These are phyloP conservation scores for Rapana venosa DNA, from an alignment of 2,888 invertebrate genomes.

Conservation along the genomic window DNA sequence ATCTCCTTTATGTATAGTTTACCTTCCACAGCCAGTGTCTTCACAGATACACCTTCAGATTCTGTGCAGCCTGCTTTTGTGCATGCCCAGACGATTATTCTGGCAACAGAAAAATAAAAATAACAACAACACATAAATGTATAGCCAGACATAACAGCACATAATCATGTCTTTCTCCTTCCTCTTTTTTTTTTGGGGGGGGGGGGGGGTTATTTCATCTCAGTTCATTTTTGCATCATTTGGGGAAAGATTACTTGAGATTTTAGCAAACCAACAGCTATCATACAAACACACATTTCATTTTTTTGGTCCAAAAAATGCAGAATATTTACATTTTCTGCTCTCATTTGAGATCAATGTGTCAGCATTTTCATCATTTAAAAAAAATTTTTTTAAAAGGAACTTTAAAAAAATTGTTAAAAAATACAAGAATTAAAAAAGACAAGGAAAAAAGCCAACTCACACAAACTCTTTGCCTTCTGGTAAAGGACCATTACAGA, in stretches of 20 bases:
- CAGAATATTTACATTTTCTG: too few species aligned
- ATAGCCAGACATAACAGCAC: background rate
- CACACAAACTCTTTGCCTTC: background rate
- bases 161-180: background rate
- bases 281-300: background rate
- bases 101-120: background rate
- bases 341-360: too few species aligned
- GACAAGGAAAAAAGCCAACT: background rate
- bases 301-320: too few species aligned
- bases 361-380: too few species aligned
- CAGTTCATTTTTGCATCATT: background rate
- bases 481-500: slow-evolving; percentile 23
- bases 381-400: background rate
- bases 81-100: slow-evolving; percentile 7
- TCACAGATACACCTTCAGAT: background rate
- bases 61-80: slow-evolving; percentile 2
- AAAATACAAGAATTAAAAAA: background rate
- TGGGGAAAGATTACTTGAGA: background rate
- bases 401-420: background rate
- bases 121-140: background rate
- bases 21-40: background rate
- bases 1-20: background rate
- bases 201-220: too few species aligned
- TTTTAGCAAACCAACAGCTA: background rate
- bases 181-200: background rate